Evolutionary conservation across 1,140 invertebrate genomes (phyloP), one percentile per base, ranked within the genome.

Genomic region (Drosophila sucinea): DNA sequence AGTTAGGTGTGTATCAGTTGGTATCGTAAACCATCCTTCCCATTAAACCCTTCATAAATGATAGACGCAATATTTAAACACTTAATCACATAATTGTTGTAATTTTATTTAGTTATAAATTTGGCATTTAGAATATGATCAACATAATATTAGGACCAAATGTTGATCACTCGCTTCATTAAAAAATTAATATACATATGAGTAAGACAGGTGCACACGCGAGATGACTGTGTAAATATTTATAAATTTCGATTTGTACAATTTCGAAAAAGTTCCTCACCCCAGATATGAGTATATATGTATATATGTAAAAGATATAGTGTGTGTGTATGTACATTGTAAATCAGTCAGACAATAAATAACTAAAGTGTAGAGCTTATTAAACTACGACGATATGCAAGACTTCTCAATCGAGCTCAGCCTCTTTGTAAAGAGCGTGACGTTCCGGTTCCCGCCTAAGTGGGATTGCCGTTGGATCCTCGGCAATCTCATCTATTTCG

Each of bases 51-150:
- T 17, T 17, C 17, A 17, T 17, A 17, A 17, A 17, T 17, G 17
- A 17, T 17, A 17, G 17, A 17, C 17, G 17, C 17, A 41, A 10
- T 25, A 10, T 35, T 63, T 63, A 58, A 62, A 51, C 67, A 75
- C 55, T 70, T 71, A 56, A 61, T 64, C 35, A 78, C 68, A 75
- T 7, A 63, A 4, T 38, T 58, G 56, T 58, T 35, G 23, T 58
- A 25, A 25, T 41, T 63, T 63, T 63, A 63, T 76, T 78, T 75
- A 71, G 67, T 76, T 29, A 66, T 78, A 71, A 78, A 68, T 78
- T 78, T 78, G 76, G 76, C 76, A 78, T 78, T 78, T 73, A 56
- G 40, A 61, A 55, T 78, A 75, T 78, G 73, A 78, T 78, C 73
- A 76, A 75, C 73, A 78, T 75, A 78, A 71, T 40, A 35, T 62